These are phyloP conservation scores for Ochotona princeps DNA, from an alignment of 2,113 vertebrate species.

Conservation along the genomic window DNA sequence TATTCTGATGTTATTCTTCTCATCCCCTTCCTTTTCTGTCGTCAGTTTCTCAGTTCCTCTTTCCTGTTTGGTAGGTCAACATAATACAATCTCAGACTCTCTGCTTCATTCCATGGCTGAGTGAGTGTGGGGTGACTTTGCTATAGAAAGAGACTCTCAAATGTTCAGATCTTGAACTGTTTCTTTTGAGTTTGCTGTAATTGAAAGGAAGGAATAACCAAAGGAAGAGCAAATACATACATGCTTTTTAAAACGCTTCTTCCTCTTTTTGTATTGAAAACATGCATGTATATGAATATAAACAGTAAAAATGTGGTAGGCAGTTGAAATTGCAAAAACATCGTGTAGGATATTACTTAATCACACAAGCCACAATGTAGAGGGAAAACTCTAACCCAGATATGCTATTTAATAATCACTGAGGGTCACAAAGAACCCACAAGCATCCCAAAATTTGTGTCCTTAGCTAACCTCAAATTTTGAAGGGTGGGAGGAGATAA, in stretches of 20 bases:
- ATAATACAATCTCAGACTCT: background rate
- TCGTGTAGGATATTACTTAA: slow-evolving; percentile 68
- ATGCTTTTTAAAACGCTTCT: background rate
- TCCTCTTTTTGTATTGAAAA: slow-evolving; percentile 60
- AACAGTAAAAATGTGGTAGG: slow-evolving; percentile 61
- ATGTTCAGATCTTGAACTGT: background rate
- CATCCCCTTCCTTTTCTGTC: background rate
- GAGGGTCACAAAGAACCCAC: slow-evolving; percentile 66
- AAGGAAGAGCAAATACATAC: background rate
- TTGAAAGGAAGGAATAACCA: background rate
- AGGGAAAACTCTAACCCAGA: slow-evolving; percentile 14
- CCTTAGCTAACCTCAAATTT: slow-evolving; percentile 71
- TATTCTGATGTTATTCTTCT: too few relatives aligned
- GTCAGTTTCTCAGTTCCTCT: background rate
- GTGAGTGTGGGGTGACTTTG: background rate
- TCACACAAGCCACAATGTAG: slow-evolving; percentile 60
- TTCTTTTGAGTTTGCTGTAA: background rate
- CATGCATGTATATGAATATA: slow-evolving; percentile 17
- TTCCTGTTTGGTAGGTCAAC: accelerated
- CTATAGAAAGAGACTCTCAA: background rate
- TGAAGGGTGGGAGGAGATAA: background rate
- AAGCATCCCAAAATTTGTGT: slow-evolving; percentile 72
- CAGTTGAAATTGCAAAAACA: slow-evolving; percentile 69
- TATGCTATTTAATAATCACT: slow-evolving; percentile 47
- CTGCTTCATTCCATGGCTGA: background rate